phyloP scores from a whole-genome alignment of 2,888 invertebrate genomes.

The Mylabris sibirica region DNA sequence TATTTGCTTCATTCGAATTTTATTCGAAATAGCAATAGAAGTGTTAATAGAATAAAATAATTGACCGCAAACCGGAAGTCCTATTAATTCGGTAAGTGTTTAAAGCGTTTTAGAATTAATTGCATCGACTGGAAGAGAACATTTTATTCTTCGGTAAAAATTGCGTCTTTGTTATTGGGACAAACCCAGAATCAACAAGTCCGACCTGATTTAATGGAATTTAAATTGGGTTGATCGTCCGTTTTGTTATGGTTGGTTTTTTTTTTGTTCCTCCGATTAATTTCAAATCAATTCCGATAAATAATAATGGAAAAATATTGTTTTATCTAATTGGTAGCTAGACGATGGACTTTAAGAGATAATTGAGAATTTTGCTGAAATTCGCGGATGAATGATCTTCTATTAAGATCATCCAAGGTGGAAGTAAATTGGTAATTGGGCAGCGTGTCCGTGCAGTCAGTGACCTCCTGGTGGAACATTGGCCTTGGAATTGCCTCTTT shows the following conservation, averaged over 20 bases:
- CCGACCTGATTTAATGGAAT: neutral
- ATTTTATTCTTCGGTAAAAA: neutral
- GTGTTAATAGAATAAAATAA: neutral
- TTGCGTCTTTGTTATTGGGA: conserved; percentile 2
- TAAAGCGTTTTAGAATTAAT: neutral
- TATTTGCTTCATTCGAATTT: neutral
- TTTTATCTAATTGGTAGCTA: neutral
- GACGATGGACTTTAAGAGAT: neutral
- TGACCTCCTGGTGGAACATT: conserved; percentile 44
- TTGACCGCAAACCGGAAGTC: neutral
- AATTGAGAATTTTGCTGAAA: neutral
- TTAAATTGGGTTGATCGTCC: neutral
- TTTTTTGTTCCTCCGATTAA: neutral
- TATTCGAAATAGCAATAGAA: neutral
- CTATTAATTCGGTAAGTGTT: neutral
- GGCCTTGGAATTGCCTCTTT: conserved; percentile 28
- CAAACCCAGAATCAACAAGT: neutral
- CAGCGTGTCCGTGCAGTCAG: conserved; percentile 39
- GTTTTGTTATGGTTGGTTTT: neutral
- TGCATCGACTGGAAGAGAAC: neutral
- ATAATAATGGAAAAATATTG: conserved; percentile 5
- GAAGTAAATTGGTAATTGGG: conserved; percentile 29
- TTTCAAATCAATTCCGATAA: neutral
- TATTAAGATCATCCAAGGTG: neutral
- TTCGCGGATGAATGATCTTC: conserved; percentile 16